Conservation (phyloP, 2,113 vertebrate genomes). For the Laticauda laticaudata region DNA sequence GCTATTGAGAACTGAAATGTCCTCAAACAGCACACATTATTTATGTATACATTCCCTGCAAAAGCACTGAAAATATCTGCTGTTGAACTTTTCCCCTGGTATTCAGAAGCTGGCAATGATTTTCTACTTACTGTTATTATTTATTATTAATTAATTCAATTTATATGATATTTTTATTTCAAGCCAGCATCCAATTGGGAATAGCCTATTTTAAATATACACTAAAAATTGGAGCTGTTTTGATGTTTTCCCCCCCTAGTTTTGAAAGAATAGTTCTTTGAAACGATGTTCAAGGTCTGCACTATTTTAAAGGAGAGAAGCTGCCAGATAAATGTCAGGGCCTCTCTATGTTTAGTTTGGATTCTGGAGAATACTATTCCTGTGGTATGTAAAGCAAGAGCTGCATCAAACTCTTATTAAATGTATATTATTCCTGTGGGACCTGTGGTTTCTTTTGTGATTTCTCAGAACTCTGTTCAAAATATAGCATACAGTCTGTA, state of each 20-base stretch:
- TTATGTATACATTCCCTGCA: background rate
- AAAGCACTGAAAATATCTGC: background rate
- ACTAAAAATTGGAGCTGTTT: background rate
- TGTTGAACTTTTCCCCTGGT: background rate
- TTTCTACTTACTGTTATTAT: background rate
- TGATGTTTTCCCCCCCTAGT: background rate
- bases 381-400: conserved; percentile 44
- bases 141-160: background rate
- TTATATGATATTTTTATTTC: background rate
- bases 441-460: conserved; percentile 46
- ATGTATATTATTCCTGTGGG: conserved; percentile 53
- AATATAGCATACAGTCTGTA: conserved; percentile 21
- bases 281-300: conserved; percentile 13
- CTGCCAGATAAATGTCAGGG: conserved; percentile 40
- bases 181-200: background rate
- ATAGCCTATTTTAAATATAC: background rate
- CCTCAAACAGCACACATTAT: background rate
- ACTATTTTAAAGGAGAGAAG: conserved; percentile 5
- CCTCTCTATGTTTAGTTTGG: conserved; percentile 41
- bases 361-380: conserved; percentile 40
- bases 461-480: conserved; percentile 61
- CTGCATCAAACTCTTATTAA: conserved; percentile 62
- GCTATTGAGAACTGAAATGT: background rate
- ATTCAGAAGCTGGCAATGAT: background rate
- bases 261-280: conserved; percentile 4